phyloP scores from a whole-genome alignment of 2,888 invertebrate species.

The Liodrosophila aerea region DNA sequence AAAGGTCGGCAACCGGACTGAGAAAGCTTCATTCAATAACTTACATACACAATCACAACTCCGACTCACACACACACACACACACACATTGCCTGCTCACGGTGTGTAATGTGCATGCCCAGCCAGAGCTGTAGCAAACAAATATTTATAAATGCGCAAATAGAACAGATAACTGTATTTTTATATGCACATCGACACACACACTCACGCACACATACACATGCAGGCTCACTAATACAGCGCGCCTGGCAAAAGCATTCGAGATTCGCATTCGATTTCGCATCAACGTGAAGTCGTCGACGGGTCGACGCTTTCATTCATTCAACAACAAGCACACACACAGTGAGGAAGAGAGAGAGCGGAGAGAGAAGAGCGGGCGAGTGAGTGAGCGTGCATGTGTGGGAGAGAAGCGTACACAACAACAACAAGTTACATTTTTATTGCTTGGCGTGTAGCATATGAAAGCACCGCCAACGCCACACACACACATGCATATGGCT shows the following conservation, averaged over 20 bases:
- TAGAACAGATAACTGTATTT: conserved; percentile 78
- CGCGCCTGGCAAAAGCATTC: conserved; percentile 54
- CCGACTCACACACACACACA: conserved; percentile 12
- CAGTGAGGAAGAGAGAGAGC: conserved; percentile 3
- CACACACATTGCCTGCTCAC: conserved; percentile 26
- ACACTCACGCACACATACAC: conserved; percentile 32
- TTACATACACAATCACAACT: conserved; percentile 39
- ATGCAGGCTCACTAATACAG: conserved; percentile 33
- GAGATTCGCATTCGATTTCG: conserved; percentile 73
- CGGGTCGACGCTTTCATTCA: conserved; percentile 74
- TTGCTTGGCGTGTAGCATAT: conserved; percentile 74
- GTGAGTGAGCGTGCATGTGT: no score
- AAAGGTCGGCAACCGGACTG: conserved; percentile 65
- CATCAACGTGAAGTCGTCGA: conserved; percentile 67
- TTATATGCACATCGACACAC: conserved; percentile 63
- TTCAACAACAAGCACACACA: conserved; percentile 29
- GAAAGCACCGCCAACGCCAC: conserved; percentile 56
- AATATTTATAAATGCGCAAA: conserved; percentile 78
- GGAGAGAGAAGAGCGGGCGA: no score
- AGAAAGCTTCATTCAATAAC: conserved; percentile 58
- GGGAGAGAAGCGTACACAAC: conserved; percentile 14
- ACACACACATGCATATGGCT: conserved; percentile 2
- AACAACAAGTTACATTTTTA: conserved; percentile 65
- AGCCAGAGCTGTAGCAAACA: conserved; percentile 68
- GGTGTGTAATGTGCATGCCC: conserved; percentile 64